phyloP scores from a whole-genome alignment of 92 coral and sea anemone species.

The Ricordea florida region DNA sequence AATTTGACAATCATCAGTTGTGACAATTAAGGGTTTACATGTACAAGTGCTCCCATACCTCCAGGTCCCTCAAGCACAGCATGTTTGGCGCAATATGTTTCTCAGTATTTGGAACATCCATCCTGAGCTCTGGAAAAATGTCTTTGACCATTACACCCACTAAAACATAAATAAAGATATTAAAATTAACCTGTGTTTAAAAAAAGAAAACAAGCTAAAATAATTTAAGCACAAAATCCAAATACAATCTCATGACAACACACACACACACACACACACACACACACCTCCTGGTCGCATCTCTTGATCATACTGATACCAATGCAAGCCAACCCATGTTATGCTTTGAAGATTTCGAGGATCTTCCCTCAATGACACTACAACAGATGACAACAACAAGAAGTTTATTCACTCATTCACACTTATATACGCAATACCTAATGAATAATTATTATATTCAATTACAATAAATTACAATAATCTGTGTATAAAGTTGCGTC shows the following conservation, averaged over 20 bases:
- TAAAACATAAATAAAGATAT: slow-evolving; percentile 10
- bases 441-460: neutral
- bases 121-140: slow-evolving; percentile 82
- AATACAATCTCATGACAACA: neutral
- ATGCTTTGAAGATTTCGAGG: slow-evolving; percentile 80
- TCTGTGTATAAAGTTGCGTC: neutral
- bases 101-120: slow-evolving; percentile 85
- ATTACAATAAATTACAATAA: neutral
- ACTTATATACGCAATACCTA: neutral
- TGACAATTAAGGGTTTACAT: no score
- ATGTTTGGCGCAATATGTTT: slow-evolving; percentile 81
- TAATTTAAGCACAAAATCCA: neutral
- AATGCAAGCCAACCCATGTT: slow-evolving; percentile 91
- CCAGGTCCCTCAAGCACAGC: slow-evolving; percentile 87
- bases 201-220: neutral
- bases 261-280: neutral
- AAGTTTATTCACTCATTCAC: neutral
- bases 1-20: no score
- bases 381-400: neutral
- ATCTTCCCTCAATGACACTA: slow-evolving; percentile 67
- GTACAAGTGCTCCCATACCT: slow-evolving; percentile 50
- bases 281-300: slow-evolving; percentile 84
- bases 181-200: neutral
- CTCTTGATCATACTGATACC: slow-evolving; percentile 86
- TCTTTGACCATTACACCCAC: slow-evolving; percentile 86